These are phyloP conservation scores for Oncorhynchus keta DNA, from an alignment of 2,113 vertebrate species.

Conservation along the genomic window DNA sequence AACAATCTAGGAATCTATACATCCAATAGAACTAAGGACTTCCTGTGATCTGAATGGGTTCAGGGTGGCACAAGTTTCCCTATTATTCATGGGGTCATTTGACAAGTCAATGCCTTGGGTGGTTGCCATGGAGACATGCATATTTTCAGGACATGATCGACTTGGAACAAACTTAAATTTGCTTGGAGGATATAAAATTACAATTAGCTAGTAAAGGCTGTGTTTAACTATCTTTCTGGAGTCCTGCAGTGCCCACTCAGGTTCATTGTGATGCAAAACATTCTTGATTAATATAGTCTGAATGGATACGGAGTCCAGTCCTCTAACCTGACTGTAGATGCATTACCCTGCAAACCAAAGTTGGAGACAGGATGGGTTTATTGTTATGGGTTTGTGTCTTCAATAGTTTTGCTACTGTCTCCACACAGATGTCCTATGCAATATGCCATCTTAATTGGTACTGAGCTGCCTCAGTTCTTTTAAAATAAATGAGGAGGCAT, in stretches of 20 bases:
- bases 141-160: constrained; percentile 7
- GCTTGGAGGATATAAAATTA: not conserved
- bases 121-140: constrained; percentile 1
- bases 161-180: not conserved
- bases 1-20: not conserved
- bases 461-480: constrained; percentile 10
- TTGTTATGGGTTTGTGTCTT: not conserved
- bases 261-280: not conserved
- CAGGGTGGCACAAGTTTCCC: not conserved
- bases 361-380: not conserved
- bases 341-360: not conserved
- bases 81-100: constrained; percentile 1
- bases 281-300: not conserved
- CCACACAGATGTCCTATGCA: constrained; percentile 3
- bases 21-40: not conserved
- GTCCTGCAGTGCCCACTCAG: not conserved
- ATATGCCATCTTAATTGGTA: constrained; percentile 15
- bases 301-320: too few relatives aligned
- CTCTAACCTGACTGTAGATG: not conserved
- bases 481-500: constrained; percentile 9
- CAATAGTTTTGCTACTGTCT: not conserved
- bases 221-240: not conserved
- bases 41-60: not conserved
- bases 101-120: constrained; percentile 6
- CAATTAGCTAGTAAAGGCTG: not conserved